Evolutionary conservation across 2,113 vertebrate genomes (phyloP).

Genomic region (Phyllostomus hastatus): DNA sequence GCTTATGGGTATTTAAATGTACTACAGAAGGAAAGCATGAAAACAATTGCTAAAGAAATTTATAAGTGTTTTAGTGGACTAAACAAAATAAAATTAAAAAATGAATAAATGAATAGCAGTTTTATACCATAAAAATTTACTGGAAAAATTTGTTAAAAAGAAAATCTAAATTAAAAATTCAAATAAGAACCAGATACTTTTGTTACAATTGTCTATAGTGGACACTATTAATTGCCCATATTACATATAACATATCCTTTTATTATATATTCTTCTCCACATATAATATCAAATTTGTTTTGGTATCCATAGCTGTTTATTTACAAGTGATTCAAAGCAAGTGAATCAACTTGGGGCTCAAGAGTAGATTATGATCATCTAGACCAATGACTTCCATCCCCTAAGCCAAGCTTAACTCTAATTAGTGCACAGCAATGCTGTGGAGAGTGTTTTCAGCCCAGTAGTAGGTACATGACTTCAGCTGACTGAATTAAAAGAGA

Average conservation of each 20-base stretch:
- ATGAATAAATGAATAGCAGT: not conserved
- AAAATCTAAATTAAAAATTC: not conserved
- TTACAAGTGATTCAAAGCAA: not conserved
- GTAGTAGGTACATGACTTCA: not conserved
- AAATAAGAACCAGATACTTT: not conserved
- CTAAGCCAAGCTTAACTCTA: not conserved
- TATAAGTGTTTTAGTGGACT: not conserved
- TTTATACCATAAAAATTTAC: not conserved
- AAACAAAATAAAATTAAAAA: not conserved
- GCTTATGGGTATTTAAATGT: not conserved
- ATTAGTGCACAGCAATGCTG: not conserved
- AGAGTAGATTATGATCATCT: not conserved
- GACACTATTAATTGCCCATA: not conserved
- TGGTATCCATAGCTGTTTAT: not conserved
- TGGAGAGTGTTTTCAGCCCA: not conserved
- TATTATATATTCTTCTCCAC: not conserved
- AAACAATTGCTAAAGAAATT: not conserved
- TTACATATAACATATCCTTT: not conserved
- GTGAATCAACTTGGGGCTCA: not conserved
- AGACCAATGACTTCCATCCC: not conserved
- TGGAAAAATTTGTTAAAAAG: not conserved
- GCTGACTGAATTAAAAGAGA: not conserved
- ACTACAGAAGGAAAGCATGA: not conserved
- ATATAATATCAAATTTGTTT: not conserved
- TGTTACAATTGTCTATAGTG: not conserved